Percentiles rank a stretch among this genome's conserved stretches.
phyloP scores from a whole-genome alignment of 2,797 vertebrate genomes.

The Acrocephalus scirpaceus region DNA sequence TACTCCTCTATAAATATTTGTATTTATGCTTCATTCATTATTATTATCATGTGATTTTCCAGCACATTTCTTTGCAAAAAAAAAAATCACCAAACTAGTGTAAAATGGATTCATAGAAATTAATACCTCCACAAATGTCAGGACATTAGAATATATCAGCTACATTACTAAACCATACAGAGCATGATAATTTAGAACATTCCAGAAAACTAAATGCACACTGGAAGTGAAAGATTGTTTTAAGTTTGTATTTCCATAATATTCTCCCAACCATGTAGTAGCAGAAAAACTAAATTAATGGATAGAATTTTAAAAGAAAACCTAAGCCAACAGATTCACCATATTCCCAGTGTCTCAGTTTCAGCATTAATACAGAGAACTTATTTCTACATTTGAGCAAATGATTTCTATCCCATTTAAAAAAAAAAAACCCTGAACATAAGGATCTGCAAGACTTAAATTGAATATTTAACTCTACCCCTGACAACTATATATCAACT shows the following conservation, averaged over 20 bases:
- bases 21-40: neutral
- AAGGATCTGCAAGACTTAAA: neutral
- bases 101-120: neutral
- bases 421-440: neutral
- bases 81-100: neutral
- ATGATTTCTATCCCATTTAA: neutral
- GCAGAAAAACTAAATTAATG: neutral
- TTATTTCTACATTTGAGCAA: neutral
- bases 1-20: neutral
- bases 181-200: neutral
- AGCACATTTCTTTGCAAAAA: neutral
- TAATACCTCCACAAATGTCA: neutral
- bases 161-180: neutral
- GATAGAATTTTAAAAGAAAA: neutral
- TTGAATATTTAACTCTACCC: neutral
- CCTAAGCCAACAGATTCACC: neutral
- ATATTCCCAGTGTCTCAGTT: neutral
- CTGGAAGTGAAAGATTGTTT: neutral
- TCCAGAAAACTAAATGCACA: neutral
- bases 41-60: neutral
- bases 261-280: neutral
- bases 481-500: neutral
- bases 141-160: neutral
- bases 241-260: neutral
- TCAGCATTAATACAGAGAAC: neutral